Base-by-base conservation (phyloP, 2,888 invertebrate species). In the Branchellion lobata region DNA sequence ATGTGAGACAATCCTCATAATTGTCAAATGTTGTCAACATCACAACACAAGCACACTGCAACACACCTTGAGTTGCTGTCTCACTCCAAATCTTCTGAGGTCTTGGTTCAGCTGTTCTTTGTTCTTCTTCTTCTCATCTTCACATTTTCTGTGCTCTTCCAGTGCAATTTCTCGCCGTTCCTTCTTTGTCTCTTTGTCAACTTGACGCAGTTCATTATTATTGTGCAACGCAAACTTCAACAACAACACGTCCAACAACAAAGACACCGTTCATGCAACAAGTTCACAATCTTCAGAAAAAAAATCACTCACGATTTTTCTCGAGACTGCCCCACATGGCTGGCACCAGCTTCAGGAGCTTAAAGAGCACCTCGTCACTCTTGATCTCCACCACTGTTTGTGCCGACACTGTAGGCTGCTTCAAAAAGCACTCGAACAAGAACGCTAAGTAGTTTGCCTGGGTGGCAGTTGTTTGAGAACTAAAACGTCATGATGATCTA, bases 371-470 rank as follows among this genome's bases (percentile, higher is more conserved):
- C 76, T 90, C 88, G 36, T 90, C 90, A 72, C 91, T 90, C 65
- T 91, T 90, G 40, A 93, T 87, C 1, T 90, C 90, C 84, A 92
- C 92, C 83, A 89, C 90, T 85, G 93, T 92, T 83, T 77, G 34
- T 24, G 57, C 77, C 31, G 53, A 31, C 24, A 34, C 14, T 8
- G 40, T 65, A 11, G 90, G 87, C 78, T 90, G 88, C 82, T 89
- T 87, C n/a, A 93, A 88, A 85, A 93, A 91, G 61, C 91, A 88
- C 89, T 94, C 94, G 85, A 93, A 92, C 80, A 93, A 89, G 85
- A 91, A 93, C 3, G 92, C 92, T 34, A 90, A 90, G 85, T 90
- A 93, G 84, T 91, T 91, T 0, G 91, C 91, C 90, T 90, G 82
- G 14, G 24, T 21, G 2, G 77, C n/a, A n/a, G n/a, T n/a, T n/a